These are phyloP conservation scores for Agrotis clavis DNA, from an alignment of 2,888 invertebrate genomes.

Conservation along the genomic window DNA sequence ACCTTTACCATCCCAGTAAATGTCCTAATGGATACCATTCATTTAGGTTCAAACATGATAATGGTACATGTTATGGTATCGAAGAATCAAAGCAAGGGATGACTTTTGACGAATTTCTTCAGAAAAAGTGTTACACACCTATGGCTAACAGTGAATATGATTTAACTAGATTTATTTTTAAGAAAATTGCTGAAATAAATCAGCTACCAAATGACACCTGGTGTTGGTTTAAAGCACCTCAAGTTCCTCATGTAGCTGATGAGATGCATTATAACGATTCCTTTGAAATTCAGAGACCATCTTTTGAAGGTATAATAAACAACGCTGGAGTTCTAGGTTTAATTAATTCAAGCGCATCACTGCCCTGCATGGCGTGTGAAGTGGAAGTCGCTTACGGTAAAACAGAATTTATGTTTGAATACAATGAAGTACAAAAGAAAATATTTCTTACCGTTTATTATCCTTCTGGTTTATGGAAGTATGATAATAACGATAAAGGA, in stretches of 20 bases:
- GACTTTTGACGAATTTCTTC: slow-evolving; percentile 75
- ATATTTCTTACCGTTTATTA: slow-evolving; percentile 90
- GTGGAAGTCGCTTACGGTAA: slow-evolving; percentile 74
- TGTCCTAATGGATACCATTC: slow-evolving; percentile 84
- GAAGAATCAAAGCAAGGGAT: slow-evolving; percentile 75
- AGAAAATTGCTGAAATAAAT: slow-evolving; percentile 76
- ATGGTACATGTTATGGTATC: slow-evolving; percentile 83
- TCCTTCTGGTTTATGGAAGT: slow-evolving; percentile 90
- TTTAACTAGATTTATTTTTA: slow-evolving; percentile 79
- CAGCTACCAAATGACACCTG: slow-evolving; percentile 72
- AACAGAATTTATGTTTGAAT: slow-evolving; percentile 82
- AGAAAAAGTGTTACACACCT: slow-evolving; percentile 76
- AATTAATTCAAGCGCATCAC: slow-evolving; percentile 65
- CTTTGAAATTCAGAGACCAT: slow-evolving; percentile 20
- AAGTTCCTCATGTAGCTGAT: slow-evolving; percentile 19
- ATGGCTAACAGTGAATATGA: slow-evolving; percentile 73
- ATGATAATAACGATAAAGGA: slow-evolving; percentile 83
- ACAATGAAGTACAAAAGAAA: slow-evolving; percentile 72
- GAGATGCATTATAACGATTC: slow-evolving; percentile 25
- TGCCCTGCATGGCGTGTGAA: slow-evolving; percentile 86
- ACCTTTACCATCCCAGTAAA: slow-evolving; percentile 77
- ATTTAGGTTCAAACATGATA: slow-evolving; percentile 79
- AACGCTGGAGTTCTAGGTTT: slow-evolving; percentile 76
- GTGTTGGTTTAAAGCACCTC: slow-evolving; percentile 80
- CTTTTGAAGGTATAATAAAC: slow-evolving; percentile 77